Conservation (phyloP, 2,888 invertebrate species). For the Xanthia icteritia region DNA sequence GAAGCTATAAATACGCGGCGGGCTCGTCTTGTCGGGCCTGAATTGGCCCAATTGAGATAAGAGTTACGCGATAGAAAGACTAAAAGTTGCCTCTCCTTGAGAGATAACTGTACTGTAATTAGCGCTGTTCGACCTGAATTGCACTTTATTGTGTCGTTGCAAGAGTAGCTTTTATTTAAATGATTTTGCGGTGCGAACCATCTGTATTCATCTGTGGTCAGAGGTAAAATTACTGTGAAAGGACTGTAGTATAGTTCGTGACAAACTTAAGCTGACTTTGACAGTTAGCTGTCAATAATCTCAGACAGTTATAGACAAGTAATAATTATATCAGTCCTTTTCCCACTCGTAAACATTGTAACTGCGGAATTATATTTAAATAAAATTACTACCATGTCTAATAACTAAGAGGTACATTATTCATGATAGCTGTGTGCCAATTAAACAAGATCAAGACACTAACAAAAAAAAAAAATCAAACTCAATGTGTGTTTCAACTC, state of each 20-base stretch:
- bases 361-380: background rate
- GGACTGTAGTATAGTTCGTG: background rate
- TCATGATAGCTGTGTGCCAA: background rate
- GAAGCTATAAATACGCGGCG: too few species aligned
- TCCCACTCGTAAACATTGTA: background rate
- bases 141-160: too few species aligned
- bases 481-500: background rate
- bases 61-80: too few species aligned
- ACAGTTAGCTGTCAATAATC: slow-evolving; percentile 15
- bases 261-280: slow-evolving; percentile 4
- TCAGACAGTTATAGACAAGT: background rate
- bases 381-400: background rate
- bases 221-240: background rate
- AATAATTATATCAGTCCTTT: background rate
- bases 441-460: background rate
- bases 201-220: background rate
- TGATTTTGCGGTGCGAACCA: too few species aligned
- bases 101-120: too few species aligned
- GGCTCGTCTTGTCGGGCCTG: too few species aligned
- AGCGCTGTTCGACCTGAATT: too few species aligned
- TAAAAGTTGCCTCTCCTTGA: too few species aligned
- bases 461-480: background rate
- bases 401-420: background rate
- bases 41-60: too few species aligned
- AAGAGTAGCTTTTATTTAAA: too few species aligned